These are phyloP conservation scores for Exocentrus adspersus DNA, from an alignment of 2,888 invertebrate genomes.

Conservation along the genomic window DNA sequence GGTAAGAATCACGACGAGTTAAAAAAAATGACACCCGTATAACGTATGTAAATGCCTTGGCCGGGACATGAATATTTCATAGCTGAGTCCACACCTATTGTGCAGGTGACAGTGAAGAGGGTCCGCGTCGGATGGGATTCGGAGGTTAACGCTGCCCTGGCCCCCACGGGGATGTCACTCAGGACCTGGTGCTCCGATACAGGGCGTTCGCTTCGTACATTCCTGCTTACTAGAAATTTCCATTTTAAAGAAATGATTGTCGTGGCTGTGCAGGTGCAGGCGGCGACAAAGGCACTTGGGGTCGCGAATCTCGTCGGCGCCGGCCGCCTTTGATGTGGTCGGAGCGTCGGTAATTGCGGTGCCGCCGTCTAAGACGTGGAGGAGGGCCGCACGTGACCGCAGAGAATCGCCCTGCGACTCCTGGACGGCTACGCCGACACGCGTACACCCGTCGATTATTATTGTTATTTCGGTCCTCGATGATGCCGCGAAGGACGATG, in stretches of 20 bases:
- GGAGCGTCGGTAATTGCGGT: slow-evolving; percentile 52
- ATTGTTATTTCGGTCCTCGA: slow-evolving; percentile 35
- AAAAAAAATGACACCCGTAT: slow-evolving; percentile 27
- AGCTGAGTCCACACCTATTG: slow-evolving; percentile 61
- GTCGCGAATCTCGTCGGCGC: slow-evolving; percentile 55
- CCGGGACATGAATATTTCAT: slow-evolving; percentile 59
- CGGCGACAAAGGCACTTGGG: too few species aligned
- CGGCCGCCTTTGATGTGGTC: slow-evolving; percentile 40
- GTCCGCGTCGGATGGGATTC: slow-evolving; percentile 57
- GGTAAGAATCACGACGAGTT: slow-evolving; percentile 23
- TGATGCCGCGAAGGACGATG: too few species aligned
- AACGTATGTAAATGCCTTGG: slow-evolving; percentile 33
- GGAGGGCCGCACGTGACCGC: slow-evolving; percentile 59
- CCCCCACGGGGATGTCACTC: slow-evolving; percentile 43
- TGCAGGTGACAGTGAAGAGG: slow-evolving; percentile 60
- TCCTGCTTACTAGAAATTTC: too few species aligned
- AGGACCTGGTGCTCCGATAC: slow-evolving; percentile 35
- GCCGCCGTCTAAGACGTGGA: slow-evolving; percentile 55
- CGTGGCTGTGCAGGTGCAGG: too few species aligned
- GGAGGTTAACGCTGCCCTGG: slow-evolving; percentile 38
- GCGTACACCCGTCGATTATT: slow-evolving; percentile 40
- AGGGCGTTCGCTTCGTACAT: too few species aligned
- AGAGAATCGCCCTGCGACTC: slow-evolving; percentile 56
- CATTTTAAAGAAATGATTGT: too few species aligned
- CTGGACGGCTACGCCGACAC: slow-evolving; percentile 50